Base-by-base conservation (phyloP, 2,113 vertebrate species). In the Triplophysa rosa region DNA sequence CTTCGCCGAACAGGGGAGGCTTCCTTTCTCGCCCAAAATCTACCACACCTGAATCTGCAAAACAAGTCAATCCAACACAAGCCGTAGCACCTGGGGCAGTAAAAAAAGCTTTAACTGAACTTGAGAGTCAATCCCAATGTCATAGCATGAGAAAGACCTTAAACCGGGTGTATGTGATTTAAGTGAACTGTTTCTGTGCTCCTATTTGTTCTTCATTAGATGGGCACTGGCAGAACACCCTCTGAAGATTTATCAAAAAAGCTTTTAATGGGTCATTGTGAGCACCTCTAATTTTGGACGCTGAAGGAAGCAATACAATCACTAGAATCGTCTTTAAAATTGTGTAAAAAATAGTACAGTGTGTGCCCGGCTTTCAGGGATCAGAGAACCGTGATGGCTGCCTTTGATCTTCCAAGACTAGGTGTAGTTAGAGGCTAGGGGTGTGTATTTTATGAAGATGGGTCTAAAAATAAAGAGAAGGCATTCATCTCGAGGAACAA, bases 391-490 rank as follows among this genome's bases (percentile, higher is more conserved):
- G 19, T 56, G 54, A 70, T 67, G 67, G 37, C 59, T 29, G 19
- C 19, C 78, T 84, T 84, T 87, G 72, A 85, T 73, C 68, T 68
- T 26, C 71, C 21, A 75, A 29, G 29, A 21, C 42, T 58, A 61
- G 13, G 7, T 72, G 70, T 72, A 72, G 69, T 77, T 61, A 70
- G 49, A 66, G 62, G 59, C 2, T 26, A 67, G 80, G 52, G 52
- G n/a, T 37, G 74, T 66, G 62, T 5, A 21, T 80, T 80, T 74
- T 82, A 49, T 65, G 72, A 63, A 72, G 68, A 66, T 26, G 61
- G 67, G 63, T 80, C 80, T 84, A 84, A 82, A 81, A 80, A 78
- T 74, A 82, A 52, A 80, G 66, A 80, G 23, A 56, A 63, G 58
- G 42, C 63, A 29, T 79, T 80, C 58, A 67, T 83, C 81, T 77